Conservation (phyloP, 2,797 vertebrate genomes). For the Meda fulgida region DNA sequence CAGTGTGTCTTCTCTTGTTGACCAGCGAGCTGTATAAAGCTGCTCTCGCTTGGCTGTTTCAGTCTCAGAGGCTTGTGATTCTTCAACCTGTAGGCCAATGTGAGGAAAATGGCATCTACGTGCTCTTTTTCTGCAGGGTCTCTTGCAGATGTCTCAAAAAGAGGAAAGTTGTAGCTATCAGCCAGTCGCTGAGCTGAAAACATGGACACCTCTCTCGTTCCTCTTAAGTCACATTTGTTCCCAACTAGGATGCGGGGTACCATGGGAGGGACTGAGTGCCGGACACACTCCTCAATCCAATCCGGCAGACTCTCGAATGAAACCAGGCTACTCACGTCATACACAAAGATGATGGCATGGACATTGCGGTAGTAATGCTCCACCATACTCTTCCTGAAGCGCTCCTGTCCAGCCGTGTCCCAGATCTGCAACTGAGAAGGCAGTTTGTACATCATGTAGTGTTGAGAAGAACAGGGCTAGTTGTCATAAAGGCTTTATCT, state of each 20-base stretch:
- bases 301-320: conserved; percentile 79
- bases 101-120: conserved; percentile 81
- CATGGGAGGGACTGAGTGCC: conserved; percentile 74
- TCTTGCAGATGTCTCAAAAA: conserved; percentile 83
- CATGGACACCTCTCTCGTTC: conserved; percentile 73
- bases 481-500: not conserved
- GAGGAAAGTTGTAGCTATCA: conserved; percentile 77
- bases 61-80: conserved; percentile 79
- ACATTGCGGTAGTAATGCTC: conserved; percentile 83
- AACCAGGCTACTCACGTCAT: conserved; percentile 76
- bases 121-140: conserved; percentile 78
- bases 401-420: conserved; percentile 83
- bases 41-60: conserved; percentile 73
- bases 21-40: conserved; percentile 59
- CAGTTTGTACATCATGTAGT: not conserved
- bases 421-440: conserved; percentile 80
- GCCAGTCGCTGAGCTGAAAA: conserved; percentile 76
- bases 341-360: conserved; percentile 81
- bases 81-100: conserved; percentile 80
- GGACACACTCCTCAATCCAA: conserved; percentile 79
- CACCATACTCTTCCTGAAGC: conserved; percentile 83
- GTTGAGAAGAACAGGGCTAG: not conserved
- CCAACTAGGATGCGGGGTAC: conserved; percentile 80
- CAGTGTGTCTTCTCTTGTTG: conserved; percentile 65
- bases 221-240: conserved; percentile 81